These are phyloP conservation scores for Pterocles gutturalis DNA, from an alignment of 2,113 vertebrate genomes.

Conservation along the genomic window DNA sequence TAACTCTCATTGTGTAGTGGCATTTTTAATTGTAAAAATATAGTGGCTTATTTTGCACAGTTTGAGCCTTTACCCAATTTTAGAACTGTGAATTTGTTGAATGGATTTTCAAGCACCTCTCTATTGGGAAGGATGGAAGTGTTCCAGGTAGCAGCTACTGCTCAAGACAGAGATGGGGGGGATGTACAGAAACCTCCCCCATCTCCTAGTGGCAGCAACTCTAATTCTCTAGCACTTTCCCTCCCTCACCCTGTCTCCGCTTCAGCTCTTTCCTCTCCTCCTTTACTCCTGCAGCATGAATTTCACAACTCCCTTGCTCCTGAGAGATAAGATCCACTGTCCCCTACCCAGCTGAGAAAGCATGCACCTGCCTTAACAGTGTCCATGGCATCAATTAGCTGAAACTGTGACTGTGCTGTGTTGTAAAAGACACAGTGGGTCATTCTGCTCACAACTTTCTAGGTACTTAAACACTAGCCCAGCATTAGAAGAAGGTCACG, in stretches of 20 bases:
- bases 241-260: neutral
- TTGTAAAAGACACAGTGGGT: neutral
- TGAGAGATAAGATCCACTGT: neutral
- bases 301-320: neutral
- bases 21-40: neutral
- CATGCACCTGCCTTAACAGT: rapidly evolving
- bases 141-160: neutral
- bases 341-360: neutral
- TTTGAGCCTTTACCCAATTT: neutral
- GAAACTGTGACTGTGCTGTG: neutral
- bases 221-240: neutral
- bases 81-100: neutral
- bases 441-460: neutral
- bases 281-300: neutral
- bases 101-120: neutral
- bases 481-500: neutral
- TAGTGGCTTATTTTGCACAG: neutral
- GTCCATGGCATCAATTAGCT: neutral
- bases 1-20: neutral
- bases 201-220: neutral
- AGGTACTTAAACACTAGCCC: neutral
- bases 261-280: neutral
- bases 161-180: neutral
- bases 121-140: neutral
- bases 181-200: neutral